Evolutionary conservation across 2,113 vertebrate species (phyloP).

Genomic region (Etheostoma cragini): DNA sequence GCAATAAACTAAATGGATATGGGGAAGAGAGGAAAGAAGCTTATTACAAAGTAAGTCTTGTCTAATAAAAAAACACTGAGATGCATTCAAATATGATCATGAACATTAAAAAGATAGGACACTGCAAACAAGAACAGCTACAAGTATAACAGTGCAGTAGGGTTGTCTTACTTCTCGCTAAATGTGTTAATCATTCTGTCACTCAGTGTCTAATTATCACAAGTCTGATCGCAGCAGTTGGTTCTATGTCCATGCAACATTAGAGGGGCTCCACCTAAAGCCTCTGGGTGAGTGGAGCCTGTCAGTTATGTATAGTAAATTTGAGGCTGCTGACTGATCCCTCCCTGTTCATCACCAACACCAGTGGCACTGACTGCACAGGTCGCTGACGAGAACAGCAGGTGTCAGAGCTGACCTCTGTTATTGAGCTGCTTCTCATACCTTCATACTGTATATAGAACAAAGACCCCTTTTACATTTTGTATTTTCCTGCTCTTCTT

Average conservation of each 20-base stretch:
- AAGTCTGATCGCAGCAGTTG: conserved; percentile 7
- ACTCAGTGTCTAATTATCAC: conserved; percentile 26
- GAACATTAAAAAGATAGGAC: background rate
- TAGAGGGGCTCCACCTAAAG: conserved; percentile 15
- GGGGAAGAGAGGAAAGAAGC: background rate
- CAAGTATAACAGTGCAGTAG: background rate
- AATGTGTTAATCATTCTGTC: background rate
- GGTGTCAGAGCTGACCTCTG: conserved; percentile 22
- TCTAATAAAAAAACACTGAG: background rate
- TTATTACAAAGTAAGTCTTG: background rate
- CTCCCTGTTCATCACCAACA: background rate
- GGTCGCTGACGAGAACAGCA: conserved; percentile 24
- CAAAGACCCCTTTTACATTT: conserved; percentile 4
- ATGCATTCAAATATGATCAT: background rate
- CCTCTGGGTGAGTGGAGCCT: conserved; percentile 25
- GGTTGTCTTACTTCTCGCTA: background rate
- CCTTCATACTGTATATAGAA: conserved; percentile 32
- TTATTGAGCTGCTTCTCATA: conserved; percentile 15
- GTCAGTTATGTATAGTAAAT: conserved; percentile 6
- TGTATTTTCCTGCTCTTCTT: background rate
- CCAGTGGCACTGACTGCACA: background rate
- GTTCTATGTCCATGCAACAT: conserved; percentile 3
- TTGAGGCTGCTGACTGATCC: conserved; percentile 16
- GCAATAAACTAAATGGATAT: background rate
- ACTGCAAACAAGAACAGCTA: background rate